Percentiles rank a stretch among this genome's conserved stretches.
Evolutionary conservation across 2,888 invertebrate species (phyloP).

Genomic region (Hydropsyche betteni): DNA sequence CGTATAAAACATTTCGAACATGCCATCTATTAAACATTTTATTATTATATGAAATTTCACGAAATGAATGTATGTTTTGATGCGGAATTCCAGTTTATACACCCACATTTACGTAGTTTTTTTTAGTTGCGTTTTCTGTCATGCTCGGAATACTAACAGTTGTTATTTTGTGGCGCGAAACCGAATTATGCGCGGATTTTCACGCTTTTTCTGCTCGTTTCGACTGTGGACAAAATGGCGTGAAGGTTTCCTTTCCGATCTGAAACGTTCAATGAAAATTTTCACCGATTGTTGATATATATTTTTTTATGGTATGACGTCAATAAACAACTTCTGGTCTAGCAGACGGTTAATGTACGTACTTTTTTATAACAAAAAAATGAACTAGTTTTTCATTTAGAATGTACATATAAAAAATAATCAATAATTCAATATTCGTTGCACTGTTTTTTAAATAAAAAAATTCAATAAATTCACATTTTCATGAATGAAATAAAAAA

Average conservation of each 20-base stretch:
- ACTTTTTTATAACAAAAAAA: background rate
- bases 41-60: too few relatives aligned
- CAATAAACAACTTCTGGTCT: too few relatives aligned
- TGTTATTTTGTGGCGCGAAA: background rate
- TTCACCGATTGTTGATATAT: too few relatives aligned
- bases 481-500: too few relatives aligned
- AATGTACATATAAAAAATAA: background rate
- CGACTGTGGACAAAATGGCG: conserved; percentile 1
- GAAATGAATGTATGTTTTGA: too few relatives aligned
- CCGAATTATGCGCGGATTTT: conserved; percentile 11
- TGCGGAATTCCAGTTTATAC: too few relatives aligned
- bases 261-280: too few relatives aligned
- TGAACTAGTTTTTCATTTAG: background rate
- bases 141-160: conserved; percentile 7
- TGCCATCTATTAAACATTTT: too few relatives aligned
- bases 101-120: too few relatives aligned
- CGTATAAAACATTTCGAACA: background rate
- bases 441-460: background rate
- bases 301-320: too few relatives aligned
- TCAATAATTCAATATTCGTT: background rate
- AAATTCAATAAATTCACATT: too few relatives aligned
- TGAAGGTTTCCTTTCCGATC: conserved; percentile 19
- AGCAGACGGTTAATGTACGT: too few relatives aligned
- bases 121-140: background rate
- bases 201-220: conserved; percentile 4